phyloP scores from a whole-genome alignment of 1,140 invertebrate genomes.

The Caenorhabditis tropicalis region DNA sequence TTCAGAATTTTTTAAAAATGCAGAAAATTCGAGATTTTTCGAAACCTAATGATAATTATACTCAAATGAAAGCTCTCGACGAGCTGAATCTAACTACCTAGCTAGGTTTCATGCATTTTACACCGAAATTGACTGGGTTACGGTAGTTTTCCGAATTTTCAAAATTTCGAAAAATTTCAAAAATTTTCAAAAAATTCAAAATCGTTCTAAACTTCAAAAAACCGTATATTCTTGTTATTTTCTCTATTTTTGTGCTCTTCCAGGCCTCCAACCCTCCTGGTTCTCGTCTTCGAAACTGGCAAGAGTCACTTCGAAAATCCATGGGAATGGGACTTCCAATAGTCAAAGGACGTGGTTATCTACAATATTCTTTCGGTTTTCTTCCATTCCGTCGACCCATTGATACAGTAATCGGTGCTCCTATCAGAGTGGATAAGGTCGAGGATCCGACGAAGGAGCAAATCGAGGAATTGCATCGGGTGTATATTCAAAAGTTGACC shows the following conservation, averaged over 20 bases:
- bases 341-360: constrained; percentile 45
- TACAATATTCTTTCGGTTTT: constrained; percentile 42
- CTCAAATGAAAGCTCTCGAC: no score
- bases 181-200: no score
- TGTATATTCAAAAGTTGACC: constrained; percentile 60
- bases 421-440: constrained; percentile 64
- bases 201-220: no score
- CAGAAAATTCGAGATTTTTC: no score
- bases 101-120: no score
- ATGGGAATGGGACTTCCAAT: constrained; percentile 43
- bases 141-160: no score
- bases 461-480: constrained; percentile 65
- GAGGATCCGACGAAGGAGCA: constrained; percentile 65
- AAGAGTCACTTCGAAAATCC: constrained; percentile 38
- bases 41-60: no score
- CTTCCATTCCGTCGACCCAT: constrained; percentile 47
- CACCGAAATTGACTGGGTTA: no score
- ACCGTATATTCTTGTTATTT: no score
- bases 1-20: no score
- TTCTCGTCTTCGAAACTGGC: background rate
- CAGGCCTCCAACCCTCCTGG: background rate
- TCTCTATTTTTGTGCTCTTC: background rate
- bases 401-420: constrained; percentile 62
- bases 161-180: no score
- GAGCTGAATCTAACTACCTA: no score